Conservation (phyloP, 2,113 vertebrate species). For the Bos indicus region DNA sequence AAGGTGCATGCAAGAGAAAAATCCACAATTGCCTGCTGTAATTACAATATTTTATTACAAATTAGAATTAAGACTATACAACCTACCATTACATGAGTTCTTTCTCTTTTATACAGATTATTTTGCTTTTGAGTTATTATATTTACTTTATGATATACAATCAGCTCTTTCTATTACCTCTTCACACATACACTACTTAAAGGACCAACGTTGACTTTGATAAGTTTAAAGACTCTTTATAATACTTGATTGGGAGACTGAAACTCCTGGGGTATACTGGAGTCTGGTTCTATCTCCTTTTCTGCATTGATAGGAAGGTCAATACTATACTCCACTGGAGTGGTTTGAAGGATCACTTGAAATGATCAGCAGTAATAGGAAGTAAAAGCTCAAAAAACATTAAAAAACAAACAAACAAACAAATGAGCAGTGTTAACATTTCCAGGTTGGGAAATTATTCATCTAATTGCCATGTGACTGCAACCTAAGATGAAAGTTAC, state of each 20-base stretch:
- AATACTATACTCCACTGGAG: not conserved
- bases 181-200: not conserved
- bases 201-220: not conserved
- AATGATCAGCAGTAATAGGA: constrained; percentile 2
- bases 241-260: not conserved
- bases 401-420: not conserved
- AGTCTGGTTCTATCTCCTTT: not conserved
- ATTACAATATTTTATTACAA: not conserved
- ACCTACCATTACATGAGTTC: not conserved
- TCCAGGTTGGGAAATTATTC: not conserved
- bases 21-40: not conserved
- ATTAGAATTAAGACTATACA: not conserved
- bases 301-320: not conserved
- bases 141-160: not conserved
- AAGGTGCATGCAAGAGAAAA: not conserved
- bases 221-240: not conserved
- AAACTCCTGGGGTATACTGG: not conserved
- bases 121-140: constrained; percentile 17
- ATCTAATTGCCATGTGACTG: not conserved
- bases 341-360: constrained; percentile 8
- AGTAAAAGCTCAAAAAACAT: not conserved
- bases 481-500: not conserved
- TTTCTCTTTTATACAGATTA: not conserved
- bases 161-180: not conserved
- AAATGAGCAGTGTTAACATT: not conserved